Evolutionary conservation across 2,888 invertebrate species (phyloP).

Genomic region (Acleris laterana): DNA sequence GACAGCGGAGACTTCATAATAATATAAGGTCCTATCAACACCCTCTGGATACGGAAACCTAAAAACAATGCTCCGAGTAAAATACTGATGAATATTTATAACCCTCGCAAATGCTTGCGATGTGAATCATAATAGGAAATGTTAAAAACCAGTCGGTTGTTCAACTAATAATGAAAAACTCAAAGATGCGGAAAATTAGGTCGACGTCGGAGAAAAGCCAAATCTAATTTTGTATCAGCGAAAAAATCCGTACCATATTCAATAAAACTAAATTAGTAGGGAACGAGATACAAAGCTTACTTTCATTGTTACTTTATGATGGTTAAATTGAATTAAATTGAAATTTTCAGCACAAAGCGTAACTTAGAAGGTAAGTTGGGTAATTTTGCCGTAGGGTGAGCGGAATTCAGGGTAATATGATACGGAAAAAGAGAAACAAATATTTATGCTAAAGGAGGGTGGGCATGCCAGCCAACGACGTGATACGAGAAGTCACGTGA

Average conservation of each 20-base stretch:
- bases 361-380: background rate
- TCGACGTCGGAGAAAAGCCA: constrained; percentile 3
- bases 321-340: background rate
- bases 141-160: background rate
- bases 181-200: constrained; percentile 16
- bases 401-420: no score
- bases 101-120: background rate
- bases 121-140: background rate
- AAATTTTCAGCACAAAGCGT: background rate
- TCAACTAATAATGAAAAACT: background rate
- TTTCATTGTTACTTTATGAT: background rate
- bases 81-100: background rate
- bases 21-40: no score
- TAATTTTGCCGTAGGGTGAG: background rate
- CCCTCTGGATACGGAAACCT: no score
- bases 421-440: no score
- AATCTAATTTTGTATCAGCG: constrained; percentile 14
- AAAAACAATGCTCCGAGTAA: no score
- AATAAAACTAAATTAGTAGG: constrained; percentile 1
- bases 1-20: no score
- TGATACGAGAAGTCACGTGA: no score
- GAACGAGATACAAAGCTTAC: constrained; percentile 1
- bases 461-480: no score
- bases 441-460: no score
- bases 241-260: background rate